Evolutionary conservation across 1,140 invertebrate genomes (phyloP), one percentile per base, ranked within the genome.

Genomic region (Cecropterus lyciades): DNA sequence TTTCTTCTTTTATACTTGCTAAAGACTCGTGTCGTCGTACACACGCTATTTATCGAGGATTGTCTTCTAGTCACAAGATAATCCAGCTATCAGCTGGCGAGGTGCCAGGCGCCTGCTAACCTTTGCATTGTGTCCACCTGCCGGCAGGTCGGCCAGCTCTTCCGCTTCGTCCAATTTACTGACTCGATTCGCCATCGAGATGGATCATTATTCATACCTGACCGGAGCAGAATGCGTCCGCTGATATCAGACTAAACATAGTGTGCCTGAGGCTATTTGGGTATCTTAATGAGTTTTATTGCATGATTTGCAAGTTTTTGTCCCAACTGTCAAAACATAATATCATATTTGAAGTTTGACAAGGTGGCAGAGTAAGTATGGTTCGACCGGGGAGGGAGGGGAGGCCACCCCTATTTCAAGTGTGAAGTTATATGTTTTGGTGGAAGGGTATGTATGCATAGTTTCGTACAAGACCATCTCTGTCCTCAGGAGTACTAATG

Each of bases 91-190:
- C 24, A 52, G 17, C 48, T 64, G 60, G 48, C 30, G 30, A 15
- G 13, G 5, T 33, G 60, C 60, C 48, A 64, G 37, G 16, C 33
- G 48, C 30, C 40, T 51, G 46, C 7, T 51, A 15, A 27, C 20
- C 20, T 43, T 43, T 52, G 48, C 60, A 14, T 42, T 17, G 40
- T 64, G 14, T 15, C 20, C 33, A 64, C 60, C 60, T 64, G 37
- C 53, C 33, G 27, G 8, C 14, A 33, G 4, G 27, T 8, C n/a
- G 24, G 51, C 51, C 51, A 53, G 30, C 51, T 53, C 51, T 53
- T 53, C 51, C 51, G 51, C 51, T 53, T 37, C 27, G 27, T 30
- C 30, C 33, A 40, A 53, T 40, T 53, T 53, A 53, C 15, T 17
- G 52, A 15, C 15, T 40, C 16, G 30, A 55, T 55, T 33, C 15